phyloP scores from a whole-genome alignment of 23 tunicate genomes.

The Botrylloides violaceus region DNA sequence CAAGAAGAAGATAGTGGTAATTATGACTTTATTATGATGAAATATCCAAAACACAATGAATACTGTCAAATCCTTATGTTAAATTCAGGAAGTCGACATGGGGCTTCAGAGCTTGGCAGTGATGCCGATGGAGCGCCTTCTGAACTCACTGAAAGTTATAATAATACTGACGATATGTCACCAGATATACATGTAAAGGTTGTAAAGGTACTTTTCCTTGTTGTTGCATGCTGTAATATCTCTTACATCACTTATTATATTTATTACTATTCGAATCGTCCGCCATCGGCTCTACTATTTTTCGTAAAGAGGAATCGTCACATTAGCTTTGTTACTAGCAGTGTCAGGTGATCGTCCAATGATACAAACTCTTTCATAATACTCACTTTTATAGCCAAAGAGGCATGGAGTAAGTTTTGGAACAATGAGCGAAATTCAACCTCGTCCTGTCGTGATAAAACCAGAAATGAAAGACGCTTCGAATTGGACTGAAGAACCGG shows the following conservation, averaged over 20 bases:
- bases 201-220: not conserved
- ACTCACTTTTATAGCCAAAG: constrained; percentile 9
- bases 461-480: constrained; percentile 61
- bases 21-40: not conserved
- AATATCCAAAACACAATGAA: not conserved
- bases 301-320: too few species aligned
- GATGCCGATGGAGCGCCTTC: constrained; percentile 87
- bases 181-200: constrained; percentile 55
- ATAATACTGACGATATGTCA: constrained; percentile 51
- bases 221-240: too few species aligned
- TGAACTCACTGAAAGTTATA: constrained; percentile 75
- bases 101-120: constrained; percentile 81
- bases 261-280: too few species aligned
- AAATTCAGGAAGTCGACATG: constrained; percentile 55
- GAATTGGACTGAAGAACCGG: constrained; percentile 86
- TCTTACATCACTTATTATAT: too few species aligned
- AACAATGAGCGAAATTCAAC: constrained; percentile 33
- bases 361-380: too few species aligned
- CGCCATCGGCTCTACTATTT: too few species aligned
- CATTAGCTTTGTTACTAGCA: too few species aligned
- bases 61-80: not conserved
- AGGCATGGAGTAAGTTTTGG: constrained; percentile 52
- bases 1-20: constrained; percentile 46
- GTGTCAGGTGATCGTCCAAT: too few species aligned
- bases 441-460: constrained; percentile 33